A percentile compares a stretch with the other conserved stretches of the same genome.
These are phyloP conservation scores for Megastigmus dorsalis DNA, from an alignment of 2,888 invertebrate species.

Conservation along the genomic window DNA sequence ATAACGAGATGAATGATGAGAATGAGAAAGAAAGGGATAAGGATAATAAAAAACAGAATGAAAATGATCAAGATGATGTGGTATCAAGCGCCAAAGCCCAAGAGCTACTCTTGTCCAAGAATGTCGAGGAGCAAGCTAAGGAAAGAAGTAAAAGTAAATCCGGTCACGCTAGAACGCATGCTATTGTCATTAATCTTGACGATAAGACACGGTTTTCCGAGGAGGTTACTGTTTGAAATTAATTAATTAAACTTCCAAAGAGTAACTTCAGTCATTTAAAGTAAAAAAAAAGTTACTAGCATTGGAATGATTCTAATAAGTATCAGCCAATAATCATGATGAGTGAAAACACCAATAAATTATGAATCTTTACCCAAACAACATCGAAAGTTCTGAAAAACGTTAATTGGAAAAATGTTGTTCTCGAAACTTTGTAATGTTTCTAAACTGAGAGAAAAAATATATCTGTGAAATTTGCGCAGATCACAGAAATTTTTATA, in stretches of 20 bases:
- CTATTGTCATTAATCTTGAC: slow-evolving; percentile 87
- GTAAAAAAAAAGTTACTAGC: not conserved
- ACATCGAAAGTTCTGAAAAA: slow-evolving; percentile 37
- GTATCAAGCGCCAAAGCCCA: not conserved
- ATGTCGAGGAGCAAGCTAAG: slow-evolving; percentile 35
- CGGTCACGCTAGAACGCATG: slow-evolving; percentile 83
- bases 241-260: not conserved
- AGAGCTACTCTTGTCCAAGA: slow-evolving; percentile 14
- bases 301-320: slow-evolving; percentile 13
- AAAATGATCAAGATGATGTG: not conserved
- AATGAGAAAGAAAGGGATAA: slow-evolving; percentile 13
- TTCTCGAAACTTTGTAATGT: not conserved
- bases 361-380: slow-evolving; percentile 20
- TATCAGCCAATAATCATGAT: not conserved
- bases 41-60: not conserved
- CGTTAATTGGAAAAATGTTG: not conserved
- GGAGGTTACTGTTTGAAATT: slow-evolving; percentile 83
- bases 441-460: too few species aligned
- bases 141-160: slow-evolving; percentile 72
- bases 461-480: too few species aligned
- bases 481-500: too few species aligned
- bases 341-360: slow-evolving; percentile 45
- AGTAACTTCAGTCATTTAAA: not conserved
- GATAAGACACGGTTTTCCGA: slow-evolving; percentile 88
- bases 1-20: slow-evolving; percentile 18